Evolutionary conservation across 2,113 vertebrate species (phyloP).

Genomic region (Narcine bancroftii): DNA sequence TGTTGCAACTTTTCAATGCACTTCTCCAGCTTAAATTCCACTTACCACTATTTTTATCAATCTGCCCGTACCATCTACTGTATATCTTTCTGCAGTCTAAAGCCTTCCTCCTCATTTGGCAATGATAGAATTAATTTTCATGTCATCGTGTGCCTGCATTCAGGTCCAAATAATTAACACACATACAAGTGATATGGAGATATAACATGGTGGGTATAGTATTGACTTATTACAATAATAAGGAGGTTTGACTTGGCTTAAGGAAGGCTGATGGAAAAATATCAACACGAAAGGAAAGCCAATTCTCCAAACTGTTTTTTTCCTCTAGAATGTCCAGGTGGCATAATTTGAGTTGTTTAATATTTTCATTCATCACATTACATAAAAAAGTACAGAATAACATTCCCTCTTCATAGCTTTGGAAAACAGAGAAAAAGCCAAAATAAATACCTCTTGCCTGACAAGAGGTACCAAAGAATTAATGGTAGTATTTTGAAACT

Average conservation of each 20-base stretch:
- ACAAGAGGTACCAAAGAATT: neutral
- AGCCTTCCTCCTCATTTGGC: no score
- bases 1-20: no score
- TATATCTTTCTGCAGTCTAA: no score
- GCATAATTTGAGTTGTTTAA: constrained; percentile 15
- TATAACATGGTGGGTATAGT: neutral
- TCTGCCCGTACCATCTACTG: no score
- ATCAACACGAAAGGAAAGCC: neutral
- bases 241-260: neutral
- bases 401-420: neutral
- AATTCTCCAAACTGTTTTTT: constrained; percentile 16
- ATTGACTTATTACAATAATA: neutral
- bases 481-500: neutral
- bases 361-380: constrained; percentile 19
- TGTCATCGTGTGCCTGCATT: fast-evolving
- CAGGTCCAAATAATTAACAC: no score
- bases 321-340: neutral
- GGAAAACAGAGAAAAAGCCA: constrained; percentile 28
- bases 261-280: neutral
- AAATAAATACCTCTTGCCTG: neutral
- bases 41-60: no score
- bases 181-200: neutral
- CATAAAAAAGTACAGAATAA: neutral
- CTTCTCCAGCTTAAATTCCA: no score
- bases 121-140: no score